Percentiles rank a stretch among this genome's conserved stretches.
These are phyloP conservation scores for Nerophis lumbriciformis DNA, from an alignment of 2,113 vertebrate genomes.

Conservation along the genomic window DNA sequence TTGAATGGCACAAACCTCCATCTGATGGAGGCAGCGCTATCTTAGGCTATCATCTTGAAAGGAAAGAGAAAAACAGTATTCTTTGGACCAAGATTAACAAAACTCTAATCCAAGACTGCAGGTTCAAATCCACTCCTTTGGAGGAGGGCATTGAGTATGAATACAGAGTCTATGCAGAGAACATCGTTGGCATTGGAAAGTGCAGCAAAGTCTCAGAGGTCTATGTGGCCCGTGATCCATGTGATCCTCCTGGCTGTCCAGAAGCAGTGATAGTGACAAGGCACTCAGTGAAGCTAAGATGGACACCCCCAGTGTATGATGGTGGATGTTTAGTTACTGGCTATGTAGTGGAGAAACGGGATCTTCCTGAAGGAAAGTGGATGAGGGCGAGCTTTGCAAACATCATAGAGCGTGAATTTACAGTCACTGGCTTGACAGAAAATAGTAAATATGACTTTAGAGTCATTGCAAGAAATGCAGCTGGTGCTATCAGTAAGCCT, in stretches of 20 bases:
- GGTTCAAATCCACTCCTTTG: slow-evolving; percentile 85
- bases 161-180: slow-evolving; percentile 92
- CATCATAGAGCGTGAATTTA: slow-evolving; percentile 87
- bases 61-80: slow-evolving; percentile 97
- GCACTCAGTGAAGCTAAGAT: slow-evolving; percentile 85
- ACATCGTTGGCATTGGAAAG: slow-evolving; percentile 92
- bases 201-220: slow-evolving; percentile 93
- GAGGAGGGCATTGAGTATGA: slow-evolving; percentile 98
- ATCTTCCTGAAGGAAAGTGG: slow-evolving; percentile 96
- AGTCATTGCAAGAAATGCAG: slow-evolving; percentile 93
- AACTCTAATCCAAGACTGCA: slow-evolving; percentile 87
- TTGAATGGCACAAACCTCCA: slow-evolving; percentile 94
- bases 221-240: slow-evolving; percentile 89
- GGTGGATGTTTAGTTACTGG: slow-evolving; percentile 93
- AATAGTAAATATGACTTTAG: slow-evolving; percentile 94
- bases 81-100: slow-evolving; percentile 97
- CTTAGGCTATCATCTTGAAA: slow-evolving; percentile 93
- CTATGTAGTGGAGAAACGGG: slow-evolving; percentile 92
- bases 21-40: slow-evolving; percentile 91
- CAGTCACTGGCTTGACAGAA: slow-evolving; percentile 89
- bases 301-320: slow-evolving; percentile 89
- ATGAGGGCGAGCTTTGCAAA: slow-evolving; percentile 98
- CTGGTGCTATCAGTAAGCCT: slow-evolving; percentile 88
- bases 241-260: slow-evolving; percentile 90
- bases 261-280: slow-evolving; percentile 89